phyloP scores from a whole-genome alignment of 2,797 vertebrate species.

The Hyperoplus lanceolatus region DNA sequence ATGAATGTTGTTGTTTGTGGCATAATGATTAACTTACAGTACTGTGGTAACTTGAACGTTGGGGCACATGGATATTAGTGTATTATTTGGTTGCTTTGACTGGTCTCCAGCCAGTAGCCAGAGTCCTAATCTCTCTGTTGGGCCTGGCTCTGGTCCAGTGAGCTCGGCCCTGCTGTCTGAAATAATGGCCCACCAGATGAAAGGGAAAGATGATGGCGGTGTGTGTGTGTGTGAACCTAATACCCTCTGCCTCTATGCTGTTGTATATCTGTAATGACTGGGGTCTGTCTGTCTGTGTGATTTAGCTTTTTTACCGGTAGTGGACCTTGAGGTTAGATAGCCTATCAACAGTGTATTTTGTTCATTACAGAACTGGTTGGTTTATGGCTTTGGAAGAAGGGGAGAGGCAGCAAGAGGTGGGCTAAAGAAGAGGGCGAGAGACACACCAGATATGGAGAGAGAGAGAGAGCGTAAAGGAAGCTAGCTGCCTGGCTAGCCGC shows the following conservation, averaged over 20 bases:
- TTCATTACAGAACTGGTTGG: slow-evolving; percentile 43
- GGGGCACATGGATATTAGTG: too few relatives aligned
- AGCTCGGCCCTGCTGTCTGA: slow-evolving; percentile 46
- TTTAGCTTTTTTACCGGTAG: background rate
- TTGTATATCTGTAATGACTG: background rate
- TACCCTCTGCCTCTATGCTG: slow-evolving; percentile 30
- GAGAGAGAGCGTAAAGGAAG: slow-evolving; percentile 30
- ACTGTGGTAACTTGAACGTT: too few relatives aligned
- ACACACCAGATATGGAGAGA: slow-evolving; percentile 9
- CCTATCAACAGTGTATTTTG: slow-evolving; percentile 20
- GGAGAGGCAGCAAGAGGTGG: slow-evolving; percentile 39
- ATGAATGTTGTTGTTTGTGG: too few relatives aligned
- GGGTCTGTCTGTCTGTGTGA: background rate
- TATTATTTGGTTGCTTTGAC: background rate
- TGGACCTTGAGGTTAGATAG: background rate
- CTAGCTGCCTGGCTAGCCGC: slow-evolving; percentile 43
- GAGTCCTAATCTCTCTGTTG: slow-evolving; percentile 44
- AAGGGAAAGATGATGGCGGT: slow-evolving; percentile 31
- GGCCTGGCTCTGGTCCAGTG: slow-evolving; percentile 49
- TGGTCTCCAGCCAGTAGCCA: slow-evolving; percentile 5
- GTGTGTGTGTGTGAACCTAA: slow-evolving; percentile 31
- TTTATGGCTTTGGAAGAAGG: slow-evolving; percentile 44
- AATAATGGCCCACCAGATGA: slow-evolving; percentile 42
- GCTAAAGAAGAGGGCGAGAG: slow-evolving; percentile 27
- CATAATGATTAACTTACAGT: too few relatives aligned